Evolutionary conservation across 2,113 vertebrate species (phyloP).

Genomic region (Calypte anna): DNA sequence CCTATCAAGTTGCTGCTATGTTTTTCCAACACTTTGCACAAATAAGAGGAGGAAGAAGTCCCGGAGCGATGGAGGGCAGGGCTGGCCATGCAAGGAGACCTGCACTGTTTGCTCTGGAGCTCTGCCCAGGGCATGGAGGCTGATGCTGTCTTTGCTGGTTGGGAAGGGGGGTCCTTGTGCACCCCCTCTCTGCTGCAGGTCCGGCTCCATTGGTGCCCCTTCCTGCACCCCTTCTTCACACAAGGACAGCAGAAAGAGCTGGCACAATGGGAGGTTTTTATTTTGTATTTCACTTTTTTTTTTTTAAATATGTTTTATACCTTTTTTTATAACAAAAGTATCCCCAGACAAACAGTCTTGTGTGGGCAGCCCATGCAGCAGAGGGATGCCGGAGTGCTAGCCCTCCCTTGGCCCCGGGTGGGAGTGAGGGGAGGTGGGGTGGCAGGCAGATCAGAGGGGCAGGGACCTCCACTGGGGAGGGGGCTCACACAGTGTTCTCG

Average conservation of each 20-base stretch:
- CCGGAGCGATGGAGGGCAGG: constrained; percentile 50
- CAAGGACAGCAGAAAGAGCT: not conserved
- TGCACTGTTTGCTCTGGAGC: constrained; percentile 46
- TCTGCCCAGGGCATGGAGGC: not conserved
- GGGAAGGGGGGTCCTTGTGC: not conserved
- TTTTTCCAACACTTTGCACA: constrained; percentile 42
- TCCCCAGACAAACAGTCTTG: not conserved
- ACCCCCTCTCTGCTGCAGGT: fast-evolving
- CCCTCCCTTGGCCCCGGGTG: not conserved
- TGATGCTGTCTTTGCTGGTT: fast-evolving
- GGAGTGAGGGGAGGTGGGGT: not conserved
- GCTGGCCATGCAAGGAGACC: not conserved
- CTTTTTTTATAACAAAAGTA: constrained; percentile 63
- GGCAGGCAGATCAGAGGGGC: not conserved
- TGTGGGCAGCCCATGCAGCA: fast-evolving
- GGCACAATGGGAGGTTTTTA: not conserved
- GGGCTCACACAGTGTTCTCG: not conserved
- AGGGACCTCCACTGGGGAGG: fast-evolving
- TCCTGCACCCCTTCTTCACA: not conserved
- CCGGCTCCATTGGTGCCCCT: not conserved
- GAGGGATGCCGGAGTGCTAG: not conserved
- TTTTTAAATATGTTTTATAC: not conserved
- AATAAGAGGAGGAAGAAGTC: constrained; percentile 63
- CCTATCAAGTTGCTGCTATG: not conserved
- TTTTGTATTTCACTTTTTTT: not conserved